A percentile compares a stretch with the other conserved stretches of the same genome.
Evolutionary conservation across 2,113 vertebrate genomes (phyloP).

Genomic region (Cebus imitator): DNA sequence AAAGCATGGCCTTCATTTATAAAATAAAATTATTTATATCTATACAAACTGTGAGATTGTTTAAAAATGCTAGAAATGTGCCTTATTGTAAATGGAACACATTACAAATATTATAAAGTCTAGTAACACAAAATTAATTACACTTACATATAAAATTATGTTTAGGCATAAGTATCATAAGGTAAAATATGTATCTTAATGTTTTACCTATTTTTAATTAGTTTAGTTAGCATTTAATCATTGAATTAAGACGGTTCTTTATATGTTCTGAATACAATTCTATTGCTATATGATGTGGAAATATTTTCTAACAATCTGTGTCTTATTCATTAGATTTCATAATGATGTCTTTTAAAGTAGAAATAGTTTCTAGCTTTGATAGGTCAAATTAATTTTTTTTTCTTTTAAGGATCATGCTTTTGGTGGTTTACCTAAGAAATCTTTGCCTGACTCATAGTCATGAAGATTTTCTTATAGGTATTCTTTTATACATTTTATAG

Average conservation of each 20-base stretch:
- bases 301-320: not conserved
- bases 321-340: not conserved
- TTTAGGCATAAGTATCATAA: not conserved
- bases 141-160: not conserved
- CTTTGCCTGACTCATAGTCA: not conserved
- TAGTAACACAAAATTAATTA: not conserved
- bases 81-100: not conserved
- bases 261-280: not conserved
- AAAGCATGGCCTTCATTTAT: not conserved
- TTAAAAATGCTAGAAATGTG: not conserved
- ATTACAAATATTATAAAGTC: not conserved
- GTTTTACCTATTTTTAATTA: not conserved
- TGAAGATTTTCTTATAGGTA: not conserved
- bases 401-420: not conserved
- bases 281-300: not conserved
- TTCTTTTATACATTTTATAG: not conserved
- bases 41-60: not conserved
- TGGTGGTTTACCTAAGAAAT: not conserved
- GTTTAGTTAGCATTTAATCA: not conserved
- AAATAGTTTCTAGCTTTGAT: not conserved
- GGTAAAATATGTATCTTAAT: not conserved
- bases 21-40: not conserved
- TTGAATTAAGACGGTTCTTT: not conserved
- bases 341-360: not conserved
- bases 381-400: not conserved